These are phyloP conservation scores for Corythoichthys intestinalis DNA, from an alignment of 2,113 vertebrate species.

Conservation along the genomic window DNA sequence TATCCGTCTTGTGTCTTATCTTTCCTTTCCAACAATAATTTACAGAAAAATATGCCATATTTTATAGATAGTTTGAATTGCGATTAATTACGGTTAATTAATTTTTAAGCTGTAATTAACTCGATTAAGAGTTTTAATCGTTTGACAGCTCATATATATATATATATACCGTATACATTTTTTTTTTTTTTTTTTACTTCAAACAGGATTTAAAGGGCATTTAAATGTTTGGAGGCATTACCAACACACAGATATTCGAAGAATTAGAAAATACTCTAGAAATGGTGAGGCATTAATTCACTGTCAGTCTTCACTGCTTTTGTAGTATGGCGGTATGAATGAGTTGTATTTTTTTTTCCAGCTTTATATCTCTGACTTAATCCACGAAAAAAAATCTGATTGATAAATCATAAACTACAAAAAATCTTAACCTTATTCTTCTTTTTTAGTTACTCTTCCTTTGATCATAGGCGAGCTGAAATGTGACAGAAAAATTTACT, in stretches of 20 bases:
- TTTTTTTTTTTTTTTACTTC: no score
- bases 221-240: background rate
- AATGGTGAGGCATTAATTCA: constrained; percentile 27
- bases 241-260: background rate
- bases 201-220: no score
- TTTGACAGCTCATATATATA: no score
- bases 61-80: no score
- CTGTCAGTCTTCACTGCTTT: background rate
- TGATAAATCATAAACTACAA: constrained; percentile 31
- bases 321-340: background rate
- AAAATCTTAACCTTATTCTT: background rate
- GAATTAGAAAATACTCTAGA: background rate
- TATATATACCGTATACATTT: no score
- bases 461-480: background rate
- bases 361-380: constrained; percentile 4
- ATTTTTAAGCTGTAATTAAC: no score
- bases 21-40: no score
- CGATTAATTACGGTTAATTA: no score
- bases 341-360: background rate
- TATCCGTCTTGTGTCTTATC: no score
- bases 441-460: background rate
- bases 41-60: no score
- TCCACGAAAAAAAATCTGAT: constrained; percentile 12
- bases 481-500: background rate
- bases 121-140: no score